phyloP scores from a whole-genome alignment of 2,888 invertebrate species.

The Drosophila anomelani region DNA sequence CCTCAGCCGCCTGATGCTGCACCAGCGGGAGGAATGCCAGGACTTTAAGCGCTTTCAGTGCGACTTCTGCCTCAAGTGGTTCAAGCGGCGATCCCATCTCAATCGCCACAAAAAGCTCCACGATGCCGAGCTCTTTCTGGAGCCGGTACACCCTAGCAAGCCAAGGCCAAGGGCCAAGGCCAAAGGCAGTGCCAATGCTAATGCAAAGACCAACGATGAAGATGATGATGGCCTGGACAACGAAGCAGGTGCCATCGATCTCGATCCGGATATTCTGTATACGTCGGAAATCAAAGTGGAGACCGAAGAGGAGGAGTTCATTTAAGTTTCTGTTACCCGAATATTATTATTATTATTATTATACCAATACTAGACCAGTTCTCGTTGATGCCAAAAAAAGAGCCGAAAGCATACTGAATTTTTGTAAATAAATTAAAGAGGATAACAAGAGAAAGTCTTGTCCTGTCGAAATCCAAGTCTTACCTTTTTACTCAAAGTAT shows the following conservation, averaged over 20 bases:
- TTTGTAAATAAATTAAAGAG: constrained; percentile 46
- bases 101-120: constrained; percentile 82
- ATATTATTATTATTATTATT: constrained; percentile 31
- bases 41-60: constrained; percentile 79
- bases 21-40: constrained; percentile 79
- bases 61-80: constrained; percentile 78
- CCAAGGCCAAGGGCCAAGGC: constrained; percentile 35
- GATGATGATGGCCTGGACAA: neutral
- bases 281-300: constrained; percentile 60
- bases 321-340: constrained; percentile 47
- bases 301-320: constrained; percentile 57
- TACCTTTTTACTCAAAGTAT: constrained; percentile 32
- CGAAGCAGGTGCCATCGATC: constrained; percentile 24
- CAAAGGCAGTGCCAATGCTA: neutral
- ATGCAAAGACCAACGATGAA: neutral
- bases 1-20: constrained; percentile 73
- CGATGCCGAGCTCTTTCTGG: constrained; percentile 69
- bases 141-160: constrained; percentile 31
- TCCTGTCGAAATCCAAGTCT: constrained; percentile 18
- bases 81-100: constrained; percentile 82
- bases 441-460: constrained; percentile 24
- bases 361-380: constrained; percentile 55
- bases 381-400: constrained; percentile 68
- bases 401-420: constrained; percentile 13
- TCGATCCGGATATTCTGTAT: constrained; percentile 57